phyloP scores from a whole-genome alignment of 2,797 vertebrate genomes.

The Pangasius sanitwongsei region DNA sequence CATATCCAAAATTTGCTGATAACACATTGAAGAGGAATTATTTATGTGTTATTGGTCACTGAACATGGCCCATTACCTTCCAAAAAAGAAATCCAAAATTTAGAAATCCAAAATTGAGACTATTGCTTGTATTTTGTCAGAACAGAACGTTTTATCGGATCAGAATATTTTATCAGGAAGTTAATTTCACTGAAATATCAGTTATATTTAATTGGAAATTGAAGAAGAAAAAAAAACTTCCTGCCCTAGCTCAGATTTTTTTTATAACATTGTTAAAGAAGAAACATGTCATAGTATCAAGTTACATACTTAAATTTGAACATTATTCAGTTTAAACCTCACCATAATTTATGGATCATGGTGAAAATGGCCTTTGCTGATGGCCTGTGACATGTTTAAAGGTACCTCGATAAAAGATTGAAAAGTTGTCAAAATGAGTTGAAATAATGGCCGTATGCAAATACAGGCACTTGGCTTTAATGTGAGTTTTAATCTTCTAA shows the following conservation, averaged over 20 bases:
- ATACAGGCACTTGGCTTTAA: constrained; percentile 4
- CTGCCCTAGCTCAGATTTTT: neutral
- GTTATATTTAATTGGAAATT: neutral
- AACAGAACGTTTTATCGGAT: neutral
- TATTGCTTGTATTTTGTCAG: neutral
- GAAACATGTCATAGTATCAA: neutral
- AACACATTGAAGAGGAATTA: neutral
- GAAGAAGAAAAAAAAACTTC: neutral
- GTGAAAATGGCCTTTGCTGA: neutral
- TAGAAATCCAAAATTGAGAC: neutral
- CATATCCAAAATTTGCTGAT: neutral
- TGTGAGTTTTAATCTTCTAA: constrained; percentile 39
- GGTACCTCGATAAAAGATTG: constrained; percentile 9
- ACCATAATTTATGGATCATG: neutral
- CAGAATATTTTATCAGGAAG: neutral
- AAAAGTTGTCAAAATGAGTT: constrained; percentile 22
- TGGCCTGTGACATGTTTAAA: neutral
- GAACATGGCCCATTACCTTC: neutral
- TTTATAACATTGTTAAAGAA: too few relatives aligned
- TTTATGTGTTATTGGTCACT: neutral
- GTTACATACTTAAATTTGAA: neutral
- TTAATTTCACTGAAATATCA: neutral
- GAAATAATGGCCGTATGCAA: constrained; percentile 17
- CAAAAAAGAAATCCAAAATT: too few relatives aligned
- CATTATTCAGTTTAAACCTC: neutral